Evolutionary conservation across 2,113 vertebrate genomes (phyloP).

Genomic region (Phyllostomus discolor): DNA sequence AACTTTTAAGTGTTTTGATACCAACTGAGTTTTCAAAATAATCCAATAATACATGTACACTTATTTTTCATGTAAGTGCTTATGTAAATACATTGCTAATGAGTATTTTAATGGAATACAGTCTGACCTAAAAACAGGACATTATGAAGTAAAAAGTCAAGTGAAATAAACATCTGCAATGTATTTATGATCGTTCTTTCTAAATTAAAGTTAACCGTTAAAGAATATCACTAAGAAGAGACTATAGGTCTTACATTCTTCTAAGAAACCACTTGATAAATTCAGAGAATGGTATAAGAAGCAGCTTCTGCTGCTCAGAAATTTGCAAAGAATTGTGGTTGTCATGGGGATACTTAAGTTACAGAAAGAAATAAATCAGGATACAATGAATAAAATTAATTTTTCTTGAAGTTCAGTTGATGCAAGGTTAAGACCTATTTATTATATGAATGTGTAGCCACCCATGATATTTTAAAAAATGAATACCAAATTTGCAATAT

Average conservation of each 20-base stretch:
- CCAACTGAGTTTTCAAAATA: neutral
- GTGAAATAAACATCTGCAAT: neutral
- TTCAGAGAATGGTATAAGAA: neutral
- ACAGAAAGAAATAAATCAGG: slow-evolving; percentile 56
- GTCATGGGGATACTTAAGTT: slow-evolving; percentile 55
- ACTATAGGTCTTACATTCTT: neutral
- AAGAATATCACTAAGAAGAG: neutral
- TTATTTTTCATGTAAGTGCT: neutral
- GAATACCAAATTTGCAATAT: slow-evolving; percentile 56
- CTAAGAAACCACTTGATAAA: neutral
- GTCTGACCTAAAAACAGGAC: neutral
- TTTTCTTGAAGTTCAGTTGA: slow-evolving; percentile 71
- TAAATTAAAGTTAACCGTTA: neutral
- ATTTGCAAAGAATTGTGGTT: slow-evolving; percentile 44
- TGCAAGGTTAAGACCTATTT: slow-evolving; percentile 68
- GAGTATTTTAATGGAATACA: neutral
- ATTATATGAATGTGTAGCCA: slow-evolving; percentile 66
- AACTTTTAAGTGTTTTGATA: neutral
- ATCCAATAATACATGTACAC: neutral
- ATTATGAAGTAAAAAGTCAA: neutral
- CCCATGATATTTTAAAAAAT: slow-evolving; percentile 66
- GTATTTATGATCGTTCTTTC: neutral
- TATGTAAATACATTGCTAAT: neutral
- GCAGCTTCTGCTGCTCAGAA: neutral
- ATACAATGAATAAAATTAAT: slow-evolving; percentile 71